phyloP scores from a whole-genome alignment of 2,113 vertebrate species.

The Verasper variegatus region DNA sequence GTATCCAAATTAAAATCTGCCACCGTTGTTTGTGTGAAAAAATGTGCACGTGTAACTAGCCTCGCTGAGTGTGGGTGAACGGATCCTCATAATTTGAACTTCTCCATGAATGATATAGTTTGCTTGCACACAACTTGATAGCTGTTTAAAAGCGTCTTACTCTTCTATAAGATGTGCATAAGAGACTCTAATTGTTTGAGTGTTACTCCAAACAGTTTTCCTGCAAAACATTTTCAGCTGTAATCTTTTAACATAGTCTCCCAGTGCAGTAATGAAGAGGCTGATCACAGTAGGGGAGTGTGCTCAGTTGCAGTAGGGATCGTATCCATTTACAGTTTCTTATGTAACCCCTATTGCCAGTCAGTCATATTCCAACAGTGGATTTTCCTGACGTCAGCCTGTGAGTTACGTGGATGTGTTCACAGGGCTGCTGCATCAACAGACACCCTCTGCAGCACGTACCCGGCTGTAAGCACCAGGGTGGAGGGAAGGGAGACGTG shows the following conservation, averaged over 20 bases:
- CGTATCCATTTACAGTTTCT: background rate
- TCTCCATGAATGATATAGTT: too few relatives aligned
- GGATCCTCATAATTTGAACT: too few relatives aligned
- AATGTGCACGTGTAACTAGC: too few relatives aligned
- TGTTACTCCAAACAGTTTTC: too few relatives aligned
- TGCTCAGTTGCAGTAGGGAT: background rate
- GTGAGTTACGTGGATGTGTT: slow-evolving; percentile 4
- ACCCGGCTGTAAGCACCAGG: slow-evolving; percentile 42
- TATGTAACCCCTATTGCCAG: background rate
- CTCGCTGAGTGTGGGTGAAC: too few relatives aligned
- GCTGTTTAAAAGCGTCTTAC: too few relatives aligned
- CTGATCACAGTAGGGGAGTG: background rate
- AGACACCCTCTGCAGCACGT: slow-evolving; percentile 49
- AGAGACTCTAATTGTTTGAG: too few relatives aligned
- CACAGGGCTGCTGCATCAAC: slow-evolving; percentile 27
- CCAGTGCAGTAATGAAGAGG: background rate
- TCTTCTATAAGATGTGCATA: too few relatives aligned
- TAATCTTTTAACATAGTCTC: background rate
- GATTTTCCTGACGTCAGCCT: slow-evolving; percentile 9
- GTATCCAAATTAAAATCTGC: too few relatives aligned
- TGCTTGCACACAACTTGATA: too few relatives aligned
- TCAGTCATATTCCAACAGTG: background rate
- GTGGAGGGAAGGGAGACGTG: slow-evolving; percentile 53
- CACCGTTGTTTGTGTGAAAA: background rate
- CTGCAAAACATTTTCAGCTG: background rate